These are phyloP conservation scores for Seira musarum DNA, from an alignment of 2,888 invertebrate genomes.

Conservation along the genomic window DNA sequence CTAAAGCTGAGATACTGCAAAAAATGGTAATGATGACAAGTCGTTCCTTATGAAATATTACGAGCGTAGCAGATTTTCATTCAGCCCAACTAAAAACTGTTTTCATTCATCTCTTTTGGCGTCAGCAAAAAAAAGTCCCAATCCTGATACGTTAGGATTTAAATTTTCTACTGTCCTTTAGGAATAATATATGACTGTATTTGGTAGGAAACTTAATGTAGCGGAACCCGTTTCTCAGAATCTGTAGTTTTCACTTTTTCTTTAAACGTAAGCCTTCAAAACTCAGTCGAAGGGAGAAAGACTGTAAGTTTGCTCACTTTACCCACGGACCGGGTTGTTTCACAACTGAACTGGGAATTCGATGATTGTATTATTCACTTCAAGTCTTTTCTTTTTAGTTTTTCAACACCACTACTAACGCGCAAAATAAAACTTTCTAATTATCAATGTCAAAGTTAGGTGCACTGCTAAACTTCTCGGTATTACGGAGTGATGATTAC, in stretches of 20 bases:
- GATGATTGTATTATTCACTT: constrained; percentile 1
- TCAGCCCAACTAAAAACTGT: background rate
- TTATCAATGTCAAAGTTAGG: constrained; percentile 31
- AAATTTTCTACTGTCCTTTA: background rate
- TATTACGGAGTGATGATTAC: background rate
- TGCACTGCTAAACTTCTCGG: background rate
- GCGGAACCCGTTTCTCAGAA: background rate
- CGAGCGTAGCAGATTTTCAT: background rate
- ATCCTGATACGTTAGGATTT: background rate
- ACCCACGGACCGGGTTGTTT: no score
- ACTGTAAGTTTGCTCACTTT: no score
- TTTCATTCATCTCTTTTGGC: background rate
- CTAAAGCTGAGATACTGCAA: no score
- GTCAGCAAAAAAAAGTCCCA: background rate
- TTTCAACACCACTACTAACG: background rate
- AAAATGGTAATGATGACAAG: background rate
- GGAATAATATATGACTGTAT: background rate
- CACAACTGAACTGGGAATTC: no score
- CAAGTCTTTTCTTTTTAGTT: background rate
- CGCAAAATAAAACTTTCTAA: constrained; percentile 34
- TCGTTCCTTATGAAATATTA: background rate
- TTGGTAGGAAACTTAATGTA: no score
- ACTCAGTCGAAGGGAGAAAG: background rate
- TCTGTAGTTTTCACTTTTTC: background rate
- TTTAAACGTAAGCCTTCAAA: no score